Conservation (phyloP, 2,888 invertebrate genomes). For the Tanytarsus gracilentus region DNA sequence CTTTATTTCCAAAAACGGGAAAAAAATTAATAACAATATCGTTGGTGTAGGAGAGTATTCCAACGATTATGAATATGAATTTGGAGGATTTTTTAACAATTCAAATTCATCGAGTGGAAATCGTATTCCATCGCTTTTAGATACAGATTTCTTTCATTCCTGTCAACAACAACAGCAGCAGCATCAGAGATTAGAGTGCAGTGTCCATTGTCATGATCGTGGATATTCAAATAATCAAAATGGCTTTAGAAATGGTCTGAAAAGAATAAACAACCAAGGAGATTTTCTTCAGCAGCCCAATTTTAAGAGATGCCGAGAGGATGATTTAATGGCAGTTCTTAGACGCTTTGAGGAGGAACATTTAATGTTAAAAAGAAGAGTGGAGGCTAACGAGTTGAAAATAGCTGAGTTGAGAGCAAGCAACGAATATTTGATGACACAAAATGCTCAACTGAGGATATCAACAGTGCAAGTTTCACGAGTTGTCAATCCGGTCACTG, state of each 20-base stretch:
- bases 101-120: not conserved
- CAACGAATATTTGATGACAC: conserved; percentile 68
- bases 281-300: conserved; percentile 17
- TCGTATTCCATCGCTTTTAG: conserved; percentile 13
- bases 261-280: conserved; percentile 7
- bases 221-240: conserved; percentile 12
- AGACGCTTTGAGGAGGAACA: conserved; percentile 35
- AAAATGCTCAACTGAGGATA: conserved; percentile 62
- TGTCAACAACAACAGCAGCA: not conserved
- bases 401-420: conserved; percentile 61
- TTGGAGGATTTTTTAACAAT: not conserved
- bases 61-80: not conserved
- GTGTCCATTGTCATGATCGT: not conserved
- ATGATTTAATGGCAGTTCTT: conserved; percentile 33
- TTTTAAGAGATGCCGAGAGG: conserved; percentile 33
- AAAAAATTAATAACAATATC: conserved; percentile 31
- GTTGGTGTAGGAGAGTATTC: not conserved
- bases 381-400: conserved; percentile 35
- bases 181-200: not conserved
- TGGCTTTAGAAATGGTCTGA: conserved; percentile 17
- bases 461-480: conserved; percentile 49
- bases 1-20: conserved; percentile 36
- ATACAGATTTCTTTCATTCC: conserved; percentile 14
- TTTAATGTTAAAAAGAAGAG: conserved; percentile 33
- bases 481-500: conserved; percentile 52